Evolutionary conservation across 2,113 vertebrate species (phyloP).

Genomic region (Leptodactylus fuscus): DNA sequence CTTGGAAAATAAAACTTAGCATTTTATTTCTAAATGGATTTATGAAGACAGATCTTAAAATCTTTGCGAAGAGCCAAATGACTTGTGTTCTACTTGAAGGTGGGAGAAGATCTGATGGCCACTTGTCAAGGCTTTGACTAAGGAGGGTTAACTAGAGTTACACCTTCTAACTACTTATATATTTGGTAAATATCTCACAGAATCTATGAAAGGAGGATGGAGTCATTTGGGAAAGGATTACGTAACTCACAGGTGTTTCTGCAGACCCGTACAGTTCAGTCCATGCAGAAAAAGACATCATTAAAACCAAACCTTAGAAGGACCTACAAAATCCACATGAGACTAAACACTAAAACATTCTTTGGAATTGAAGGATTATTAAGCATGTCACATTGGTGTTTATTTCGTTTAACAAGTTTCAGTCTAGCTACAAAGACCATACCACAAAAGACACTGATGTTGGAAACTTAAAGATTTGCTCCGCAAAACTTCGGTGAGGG

Average conservation of each 20-base stretch:
- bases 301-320: conserved; percentile 57
- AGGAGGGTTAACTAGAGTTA: conserved; percentile 28
- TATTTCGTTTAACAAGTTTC: conserved; percentile 46
- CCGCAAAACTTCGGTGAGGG: background rate
- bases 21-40: conserved; percentile 17
- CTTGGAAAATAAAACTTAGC: conserved; percentile 19
- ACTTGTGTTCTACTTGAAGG: background rate
- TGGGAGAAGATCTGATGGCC: background rate
- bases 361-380: conserved; percentile 47
- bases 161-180: conserved; percentile 42
- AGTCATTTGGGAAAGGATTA: conserved; percentile 56
- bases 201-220: conserved; percentile 50
- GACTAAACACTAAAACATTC: conserved; percentile 58
- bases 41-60: background rate
- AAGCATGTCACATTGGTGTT: conserved; percentile 44
- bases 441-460: conserved; percentile 25
- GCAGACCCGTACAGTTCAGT: conserved; percentile 64
- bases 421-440: background rate
- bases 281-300: conserved; percentile 61
- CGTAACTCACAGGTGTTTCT: conserved; percentile 67
- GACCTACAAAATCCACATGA: conserved; percentile 50
- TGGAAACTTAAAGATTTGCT: conserved; percentile 11
- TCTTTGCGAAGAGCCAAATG: background rate
- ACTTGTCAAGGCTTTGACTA: background rate
- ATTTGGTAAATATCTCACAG: conserved; percentile 42